Conservation (phyloP, 1,140 invertebrate genomes). For the Bombus confusus region DNA sequence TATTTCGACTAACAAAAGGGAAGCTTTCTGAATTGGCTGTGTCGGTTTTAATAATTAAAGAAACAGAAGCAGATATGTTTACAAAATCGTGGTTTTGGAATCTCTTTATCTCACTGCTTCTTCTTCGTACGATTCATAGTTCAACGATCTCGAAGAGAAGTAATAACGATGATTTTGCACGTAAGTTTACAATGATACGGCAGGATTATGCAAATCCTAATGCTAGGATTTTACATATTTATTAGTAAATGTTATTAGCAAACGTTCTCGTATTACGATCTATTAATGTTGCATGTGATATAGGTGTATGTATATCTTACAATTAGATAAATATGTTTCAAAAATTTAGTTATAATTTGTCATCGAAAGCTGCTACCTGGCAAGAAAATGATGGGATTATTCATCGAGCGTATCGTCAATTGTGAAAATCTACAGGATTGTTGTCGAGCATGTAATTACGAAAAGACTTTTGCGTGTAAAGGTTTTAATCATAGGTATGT, state of each 20-base stretch:
- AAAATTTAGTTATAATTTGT: constrained; percentile 84
- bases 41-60: background rate
- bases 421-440: constrained; percentile 89
- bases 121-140: background rate
- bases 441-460: constrained; percentile 88
- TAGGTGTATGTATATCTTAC: background rate
- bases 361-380: constrained; percentile 88
- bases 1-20: background rate
- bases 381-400: constrained; percentile 85
- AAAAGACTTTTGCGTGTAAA: constrained; percentile 89
- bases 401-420: constrained; percentile 86
- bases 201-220: too few species aligned
- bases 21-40: background rate
- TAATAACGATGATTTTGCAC: constrained; percentile 31
- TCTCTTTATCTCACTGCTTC: constrained; percentile 27
- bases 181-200: constrained; percentile 52
- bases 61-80: constrained; percentile 3
- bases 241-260: too few species aligned
- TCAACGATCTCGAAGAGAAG: constrained; percentile 39
- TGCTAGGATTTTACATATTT: background rate
- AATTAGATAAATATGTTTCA: constrained; percentile 29
- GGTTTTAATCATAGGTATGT: constrained; percentile 91
- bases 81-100: constrained; percentile 34
- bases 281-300: background rate
- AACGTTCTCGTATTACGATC: background rate